A percentile compares a stretch with the other conserved stretches of the same genome.
phyloP scores from a whole-genome alignment of 1,140 invertebrate species.

The Plutomurus gul region DNA sequence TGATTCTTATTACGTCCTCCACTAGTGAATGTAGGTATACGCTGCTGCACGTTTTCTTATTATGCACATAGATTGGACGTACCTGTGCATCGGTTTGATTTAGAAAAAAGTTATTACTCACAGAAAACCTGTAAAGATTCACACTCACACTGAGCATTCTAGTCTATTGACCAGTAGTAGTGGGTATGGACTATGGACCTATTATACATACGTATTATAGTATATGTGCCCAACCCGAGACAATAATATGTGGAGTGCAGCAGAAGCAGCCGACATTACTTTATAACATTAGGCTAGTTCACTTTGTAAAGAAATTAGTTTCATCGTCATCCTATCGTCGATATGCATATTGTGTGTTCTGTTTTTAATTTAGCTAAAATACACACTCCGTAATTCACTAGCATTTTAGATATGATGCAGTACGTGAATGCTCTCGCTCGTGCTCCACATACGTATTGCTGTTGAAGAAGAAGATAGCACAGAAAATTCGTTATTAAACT shows the following conservation, averaged over 20 bases:
- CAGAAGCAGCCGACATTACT: not conserved
- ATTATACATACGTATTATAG: not conserved
- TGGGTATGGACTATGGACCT: too few species aligned
- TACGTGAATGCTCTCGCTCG: not conserved
- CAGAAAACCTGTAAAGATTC: too few species aligned
- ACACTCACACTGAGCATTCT: too few species aligned
- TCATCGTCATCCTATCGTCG: not conserved
- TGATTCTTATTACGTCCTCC: too few species aligned
- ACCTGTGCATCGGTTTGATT: too few species aligned
- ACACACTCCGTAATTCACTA: not conserved
- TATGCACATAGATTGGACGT: too few species aligned
- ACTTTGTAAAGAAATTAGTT: not conserved
- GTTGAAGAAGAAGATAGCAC: too few species aligned
- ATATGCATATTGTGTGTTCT: not conserved
- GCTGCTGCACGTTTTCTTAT: too few species aligned
- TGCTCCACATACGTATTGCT: not conserved
- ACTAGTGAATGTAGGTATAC: too few species aligned
- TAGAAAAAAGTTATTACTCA: too few species aligned
- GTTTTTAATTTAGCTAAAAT: not conserved
- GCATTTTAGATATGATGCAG: not conserved
- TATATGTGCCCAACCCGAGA: not conserved
- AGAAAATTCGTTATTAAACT: too few species aligned
- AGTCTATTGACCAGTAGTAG: too few species aligned
- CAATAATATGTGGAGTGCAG: not conserved
- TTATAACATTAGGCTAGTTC: not conserved